Percentiles rank a stretch among this genome's conserved stretches.
Conservation (phyloP, 1,140 invertebrate species). For the Panagrolaimus sp. region DNA sequence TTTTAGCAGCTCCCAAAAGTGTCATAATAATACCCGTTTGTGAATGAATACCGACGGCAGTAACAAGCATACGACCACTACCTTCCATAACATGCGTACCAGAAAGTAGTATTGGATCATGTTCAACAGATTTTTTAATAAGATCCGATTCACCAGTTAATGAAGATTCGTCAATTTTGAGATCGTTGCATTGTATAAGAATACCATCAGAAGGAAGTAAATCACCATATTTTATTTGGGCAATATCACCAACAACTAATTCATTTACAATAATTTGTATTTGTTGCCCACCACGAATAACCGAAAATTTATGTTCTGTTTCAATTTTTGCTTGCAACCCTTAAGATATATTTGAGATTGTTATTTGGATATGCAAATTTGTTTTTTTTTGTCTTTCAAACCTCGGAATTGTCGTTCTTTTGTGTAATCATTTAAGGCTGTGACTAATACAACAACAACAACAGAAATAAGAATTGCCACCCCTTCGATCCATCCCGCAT, state of each 20-base stretch:
- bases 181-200: slow-evolving; percentile 95
- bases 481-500: slow-evolving; percentile 55
- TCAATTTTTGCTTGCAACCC: slow-evolving; percentile 93
- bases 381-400: slow-evolving; percentile 7
- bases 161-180: slow-evolving; percentile 96
- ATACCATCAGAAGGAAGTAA: slow-evolving; percentile 93
- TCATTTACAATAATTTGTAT: slow-evolving; percentile 91
- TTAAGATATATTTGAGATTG: slow-evolving; percentile 18
- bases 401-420: slow-evolving; percentile 62
- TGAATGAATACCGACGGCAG: slow-evolving; percentile 95
- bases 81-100: slow-evolving; percentile 99
- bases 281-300: slow-evolving; percentile 83
- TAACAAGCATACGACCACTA: slow-evolving; percentile 96
- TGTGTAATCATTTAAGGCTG: slow-evolving; percentile 58
- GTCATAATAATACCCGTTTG: slow-evolving; percentile 99
- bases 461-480: slow-evolving; percentile 59
- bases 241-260: slow-evolving; percentile 96
- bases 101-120: slow-evolving; percentile 92
- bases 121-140: slow-evolving; percentile 87
- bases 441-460: slow-evolving; percentile 59
- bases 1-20: slow-evolving; percentile 78
- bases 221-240: slow-evolving; percentile 75
- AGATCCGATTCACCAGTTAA: slow-evolving; percentile 98
- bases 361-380: background rate
- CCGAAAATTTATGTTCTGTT: slow-evolving; percentile 94